A percentile compares a stretch with the other conserved stretches of the same genome.
phyloP scores from a whole-genome alignment of 2,888 invertebrate species.

The Drosophila percnosoma region DNA sequence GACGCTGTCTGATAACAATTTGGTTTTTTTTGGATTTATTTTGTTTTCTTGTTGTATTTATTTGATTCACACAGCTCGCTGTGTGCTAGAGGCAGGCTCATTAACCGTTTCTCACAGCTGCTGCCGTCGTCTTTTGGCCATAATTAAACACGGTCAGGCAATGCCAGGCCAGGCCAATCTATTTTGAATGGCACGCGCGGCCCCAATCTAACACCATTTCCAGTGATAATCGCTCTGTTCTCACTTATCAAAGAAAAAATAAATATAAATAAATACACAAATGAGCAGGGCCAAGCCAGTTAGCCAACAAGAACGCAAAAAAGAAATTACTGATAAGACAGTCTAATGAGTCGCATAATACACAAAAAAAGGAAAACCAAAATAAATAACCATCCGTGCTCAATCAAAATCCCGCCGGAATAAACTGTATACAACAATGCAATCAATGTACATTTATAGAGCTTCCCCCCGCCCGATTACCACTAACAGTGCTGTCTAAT shows the following conservation, averaged over 20 bases:
- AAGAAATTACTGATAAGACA: conserved; percentile 34
- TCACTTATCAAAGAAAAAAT: conserved; percentile 31
- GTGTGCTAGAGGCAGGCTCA: conserved; percentile 1
- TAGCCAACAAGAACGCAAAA: conserved; percentile 8
- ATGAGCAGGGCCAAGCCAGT: conserved; percentile 18
- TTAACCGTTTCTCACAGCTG: conserved; percentile 23
- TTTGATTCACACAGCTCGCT: background rate
- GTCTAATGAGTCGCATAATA: background rate
- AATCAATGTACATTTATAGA: conserved; percentile 4
- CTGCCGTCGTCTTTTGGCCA: background rate
- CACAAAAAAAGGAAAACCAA: background rate
- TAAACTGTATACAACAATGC: conserved; percentile 5
- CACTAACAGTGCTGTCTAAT: background rate
- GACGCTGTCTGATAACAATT: conserved; percentile 28
- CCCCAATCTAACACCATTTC: conserved; percentile 28
- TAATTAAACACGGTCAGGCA: background rate
- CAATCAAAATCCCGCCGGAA: conserved; percentile 24
- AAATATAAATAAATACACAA: conserved; percentile 1
- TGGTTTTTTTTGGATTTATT: background rate
- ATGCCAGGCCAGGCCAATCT: background rate
- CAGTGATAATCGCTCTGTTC: conserved; percentile 31
- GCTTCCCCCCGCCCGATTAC: background rate
- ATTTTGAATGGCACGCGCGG: conserved; percentile 1
- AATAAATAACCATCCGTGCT: conserved; percentile 18
- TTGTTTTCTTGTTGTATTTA: background rate